Evolutionary conservation across 1,140 invertebrate species (phyloP), one percentile per base, ranked within the genome.

Genomic region (Anagrus nilaparvatae): DNA sequence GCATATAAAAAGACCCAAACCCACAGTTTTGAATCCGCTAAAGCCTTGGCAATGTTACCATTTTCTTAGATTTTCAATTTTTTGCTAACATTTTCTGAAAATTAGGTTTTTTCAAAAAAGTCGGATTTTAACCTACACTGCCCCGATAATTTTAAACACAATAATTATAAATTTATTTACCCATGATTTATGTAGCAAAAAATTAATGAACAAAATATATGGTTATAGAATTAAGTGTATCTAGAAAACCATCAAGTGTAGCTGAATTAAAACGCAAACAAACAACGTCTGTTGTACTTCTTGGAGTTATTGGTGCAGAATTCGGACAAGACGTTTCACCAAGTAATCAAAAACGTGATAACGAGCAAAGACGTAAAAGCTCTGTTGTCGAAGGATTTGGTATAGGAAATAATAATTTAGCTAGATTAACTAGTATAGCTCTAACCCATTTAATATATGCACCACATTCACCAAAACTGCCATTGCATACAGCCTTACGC

Each of bases 251-350:
- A 4, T 89, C 86, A 6, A 88, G 84, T 52, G 64, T 82, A 1
- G 81, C 84, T 0, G 90, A 98, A 67, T 69, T 92, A 24, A 88
- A 92, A 46, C 74, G 93, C 8, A 96, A 96, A 55, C 93, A 99
- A 67, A 92, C 92, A 0, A 98, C 94, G 0, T 91, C 96, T 1
- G 91, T 99, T 1, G 91, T 99, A 1, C 67, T 99, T 27, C 63
- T 99, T 16, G 95, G 94, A 1, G 94, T 99, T 0, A 94, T 99
- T 40, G 96, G 96, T 0, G 89, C 94, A 0, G 94, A 98, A 66
- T 99, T 98, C 68, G 94, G 95, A 0, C 89, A 95, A 58, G 92
- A 88, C 54, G 83, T 87, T 31, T 75, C 77, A 10, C 75, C 75
- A 14, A 76, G 78, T 50, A 78, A 76, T 64, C 68, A 73, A 36